Conservation (phyloP, 2,797 vertebrate genomes). For the Discoglossus pictus region DNA sequence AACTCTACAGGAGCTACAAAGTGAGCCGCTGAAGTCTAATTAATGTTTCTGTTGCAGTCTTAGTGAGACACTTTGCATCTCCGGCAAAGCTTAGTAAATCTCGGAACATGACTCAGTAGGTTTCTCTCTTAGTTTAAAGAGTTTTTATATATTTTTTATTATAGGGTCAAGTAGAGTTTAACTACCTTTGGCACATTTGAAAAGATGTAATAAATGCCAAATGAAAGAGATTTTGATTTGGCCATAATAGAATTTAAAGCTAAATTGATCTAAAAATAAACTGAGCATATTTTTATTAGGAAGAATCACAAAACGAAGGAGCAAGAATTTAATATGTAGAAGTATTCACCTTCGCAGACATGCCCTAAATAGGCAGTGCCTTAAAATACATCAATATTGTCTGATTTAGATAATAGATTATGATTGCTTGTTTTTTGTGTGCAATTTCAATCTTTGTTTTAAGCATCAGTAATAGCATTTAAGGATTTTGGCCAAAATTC, state of each 20-base stretch:
- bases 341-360: conserved; percentile 17
- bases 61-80: no score
- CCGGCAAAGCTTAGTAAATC: no score
- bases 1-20: no score
- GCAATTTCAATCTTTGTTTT: neutral
- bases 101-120: no score
- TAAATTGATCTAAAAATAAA: conserved; percentile 43
- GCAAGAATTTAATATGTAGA: conserved; percentile 30
- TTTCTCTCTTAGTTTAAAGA: conserved; percentile 57
- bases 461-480: no score
- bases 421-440: neutral
- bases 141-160: conserved; percentile 56
- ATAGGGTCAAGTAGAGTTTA: conserved; percentile 71
- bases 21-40: no score
- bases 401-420: neutral
- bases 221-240: conserved; percentile 58
- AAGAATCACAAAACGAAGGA: conserved; percentile 18
- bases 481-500: no score
- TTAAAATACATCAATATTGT: neutral
- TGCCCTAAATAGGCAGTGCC: conserved; percentile 35
- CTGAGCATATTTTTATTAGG: conserved; percentile 39
- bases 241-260: conserved; percentile 36
- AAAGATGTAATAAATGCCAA: conserved; percentile 63
- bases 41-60: no score
- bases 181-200: conserved; percentile 61